A percentile compares a stretch with the other conserved stretches of the same genome.
phyloP scores from a whole-genome alignment of 1,140 invertebrate species.

The Helicoverpa zea region DNA sequence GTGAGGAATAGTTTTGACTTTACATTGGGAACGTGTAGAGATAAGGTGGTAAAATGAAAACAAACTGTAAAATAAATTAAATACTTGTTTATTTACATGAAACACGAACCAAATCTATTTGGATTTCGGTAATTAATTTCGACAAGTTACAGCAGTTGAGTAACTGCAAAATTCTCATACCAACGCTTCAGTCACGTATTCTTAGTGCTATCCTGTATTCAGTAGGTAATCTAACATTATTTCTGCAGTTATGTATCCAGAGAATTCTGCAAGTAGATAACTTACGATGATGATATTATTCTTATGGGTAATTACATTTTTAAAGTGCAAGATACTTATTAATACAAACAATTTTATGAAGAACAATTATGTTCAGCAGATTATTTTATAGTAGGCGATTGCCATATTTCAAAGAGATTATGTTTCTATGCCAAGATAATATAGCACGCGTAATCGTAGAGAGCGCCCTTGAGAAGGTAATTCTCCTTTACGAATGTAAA shows the following conservation, averaged over 20 bases:
- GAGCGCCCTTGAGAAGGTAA: too few relatives aligned
- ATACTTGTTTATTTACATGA: constrained; percentile 86
- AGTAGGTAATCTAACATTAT: constrained; percentile 14
- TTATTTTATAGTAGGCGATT: constrained; percentile 46
- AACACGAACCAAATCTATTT: constrained; percentile 84
- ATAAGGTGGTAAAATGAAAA: constrained; percentile 58
- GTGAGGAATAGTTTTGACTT: too few relatives aligned
- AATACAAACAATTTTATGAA: constrained; percentile 47
- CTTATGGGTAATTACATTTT: constrained; percentile 45
- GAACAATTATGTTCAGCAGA: constrained; percentile 42
- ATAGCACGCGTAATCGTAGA: too few relatives aligned
- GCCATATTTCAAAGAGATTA: constrained; percentile 42
- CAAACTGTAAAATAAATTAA: constrained; percentile 73
- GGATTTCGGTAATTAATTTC: constrained; percentile 79
- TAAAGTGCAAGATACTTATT: constrained; percentile 49
- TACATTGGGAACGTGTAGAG: too few relatives aligned
- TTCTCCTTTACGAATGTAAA: too few relatives aligned
- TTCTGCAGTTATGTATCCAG: constrained; percentile 28
- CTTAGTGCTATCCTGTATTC: constrained; percentile 11
- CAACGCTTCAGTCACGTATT: constrained; percentile 16
- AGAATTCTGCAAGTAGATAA: constrained; percentile 44
- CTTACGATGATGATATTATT: constrained; percentile 35
- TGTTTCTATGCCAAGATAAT: too few relatives aligned
- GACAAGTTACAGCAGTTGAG: constrained; percentile 77
- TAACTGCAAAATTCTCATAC: constrained; percentile 69